A percentile compares a stretch with the other conserved stretches of the same genome.
Conservation (phyloP, 2,888 invertebrate genomes). For the Elysia crispata region DNA sequence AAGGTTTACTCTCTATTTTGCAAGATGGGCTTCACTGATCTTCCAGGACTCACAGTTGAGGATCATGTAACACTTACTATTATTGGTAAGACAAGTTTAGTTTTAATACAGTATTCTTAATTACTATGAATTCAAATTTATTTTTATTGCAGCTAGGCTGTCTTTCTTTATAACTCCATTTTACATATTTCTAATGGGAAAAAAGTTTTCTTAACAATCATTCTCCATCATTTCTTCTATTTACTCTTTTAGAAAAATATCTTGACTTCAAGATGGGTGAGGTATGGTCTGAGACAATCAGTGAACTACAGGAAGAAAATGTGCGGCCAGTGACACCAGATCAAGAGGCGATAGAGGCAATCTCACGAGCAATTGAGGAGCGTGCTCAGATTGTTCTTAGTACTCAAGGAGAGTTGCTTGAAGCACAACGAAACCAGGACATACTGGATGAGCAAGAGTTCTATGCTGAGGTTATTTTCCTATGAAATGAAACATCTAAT, state of each 20-base stretch:
- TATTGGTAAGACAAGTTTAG: conserved; percentile 55
- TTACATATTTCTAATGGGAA: too few relatives aligned
- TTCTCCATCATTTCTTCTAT: too few relatives aligned
- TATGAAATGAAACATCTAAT: conserved; percentile 56
- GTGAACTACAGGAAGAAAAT: conserved; percentile 71
- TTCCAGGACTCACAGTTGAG: conserved; percentile 74
- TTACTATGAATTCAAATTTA: too few relatives aligned
- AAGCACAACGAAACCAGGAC: conserved; percentile 75
- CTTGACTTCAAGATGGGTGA: conserved; percentile 78
- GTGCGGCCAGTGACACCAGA: conserved; percentile 77
- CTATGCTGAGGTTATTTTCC: conserved; percentile 74
- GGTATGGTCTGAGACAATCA: conserved; percentile 76
- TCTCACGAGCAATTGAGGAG: conserved; percentile 74
- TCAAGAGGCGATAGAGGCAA: conserved; percentile 75
- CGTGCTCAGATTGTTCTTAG: conserved; percentile 71
- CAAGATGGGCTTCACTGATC: conserved; percentile 74
- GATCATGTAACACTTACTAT: conserved; percentile 77
- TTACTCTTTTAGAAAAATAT: conserved; percentile 70
- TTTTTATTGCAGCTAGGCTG: too few relatives aligned
- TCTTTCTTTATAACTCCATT: too few relatives aligned
- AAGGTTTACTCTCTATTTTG: conserved; percentile 77
- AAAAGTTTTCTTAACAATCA: too few relatives aligned
- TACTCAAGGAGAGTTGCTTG: conserved; percentile 74
- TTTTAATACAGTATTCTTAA: background rate
- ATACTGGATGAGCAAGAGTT: conserved; percentile 76